Evolutionary conservation across 2,888 invertebrate species (phyloP).

Genomic region (Hyppa rectilinea): DNA sequence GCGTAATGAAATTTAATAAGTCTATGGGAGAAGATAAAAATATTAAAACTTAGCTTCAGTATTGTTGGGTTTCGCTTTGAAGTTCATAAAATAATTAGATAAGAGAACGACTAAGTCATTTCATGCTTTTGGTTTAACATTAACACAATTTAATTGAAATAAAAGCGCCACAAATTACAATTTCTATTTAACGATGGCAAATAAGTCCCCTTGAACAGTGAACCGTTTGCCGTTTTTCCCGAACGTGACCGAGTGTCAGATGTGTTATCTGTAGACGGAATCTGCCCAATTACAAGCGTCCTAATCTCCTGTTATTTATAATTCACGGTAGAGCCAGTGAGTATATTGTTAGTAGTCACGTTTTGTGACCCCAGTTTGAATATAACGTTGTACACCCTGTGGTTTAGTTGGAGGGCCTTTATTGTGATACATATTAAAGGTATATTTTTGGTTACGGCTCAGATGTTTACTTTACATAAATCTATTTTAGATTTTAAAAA

Average conservation of each 20-base stretch:
- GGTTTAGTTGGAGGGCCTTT: constrained; percentile 27
- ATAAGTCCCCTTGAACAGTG: constrained; percentile 58
- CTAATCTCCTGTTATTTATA: constrained; percentile 69
- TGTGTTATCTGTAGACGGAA: constrained; percentile 62
- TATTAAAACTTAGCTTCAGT: constrained; percentile 10
- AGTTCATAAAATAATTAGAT: neutral
- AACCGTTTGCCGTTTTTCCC: constrained; percentile 64
- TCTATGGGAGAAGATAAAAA: constrained; percentile 25
- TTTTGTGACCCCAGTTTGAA: constrained; percentile 55
- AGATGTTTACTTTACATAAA: neutral
- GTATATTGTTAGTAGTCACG: constrained; percentile 66
- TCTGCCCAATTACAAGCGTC: constrained; percentile 68
- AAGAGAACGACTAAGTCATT: constrained; percentile 1
- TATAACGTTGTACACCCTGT: constrained; percentile 45
- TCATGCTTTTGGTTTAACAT: neutral
- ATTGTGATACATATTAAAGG: constrained; percentile 30
- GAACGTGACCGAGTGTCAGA: constrained; percentile 68
- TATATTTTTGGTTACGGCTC: neutral
- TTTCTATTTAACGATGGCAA: constrained; percentile 53
- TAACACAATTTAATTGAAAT: constrained; percentile 37
- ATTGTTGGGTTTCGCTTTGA: neutral
- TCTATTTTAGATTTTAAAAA: neutral
- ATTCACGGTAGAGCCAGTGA: constrained; percentile 60
- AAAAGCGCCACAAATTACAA: constrained; percentile 40
- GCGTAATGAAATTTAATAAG: constrained; percentile 39